Base-by-base conservation (phyloP, 2,113 vertebrate genomes). In the Beaufortia kweichowensis region DNA sequence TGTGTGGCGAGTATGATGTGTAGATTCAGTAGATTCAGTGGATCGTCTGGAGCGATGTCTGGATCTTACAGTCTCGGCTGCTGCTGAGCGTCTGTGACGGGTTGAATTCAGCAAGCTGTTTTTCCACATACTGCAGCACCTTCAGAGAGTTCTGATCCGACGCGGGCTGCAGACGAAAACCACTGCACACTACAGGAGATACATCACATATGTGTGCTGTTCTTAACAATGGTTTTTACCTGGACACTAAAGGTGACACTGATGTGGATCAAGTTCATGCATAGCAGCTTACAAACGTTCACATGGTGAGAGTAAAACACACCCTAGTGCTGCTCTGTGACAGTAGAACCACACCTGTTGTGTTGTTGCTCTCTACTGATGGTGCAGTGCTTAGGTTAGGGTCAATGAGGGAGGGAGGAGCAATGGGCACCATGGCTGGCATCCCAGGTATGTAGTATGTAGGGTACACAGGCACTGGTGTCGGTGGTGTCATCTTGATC, bases 401-500 rank as follows among this genome's bases (percentile, higher is more conserved):
- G 83, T 97, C 96, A 85, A 94, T 93, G 82, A 97, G 87, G 66
- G 96, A 94, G 39, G 94, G 93, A 29, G 96, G 93, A 0, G 94
- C 90, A 21, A 94, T 93, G 66, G 95, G 94, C 78, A 95, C 87
- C 86, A 95, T 93, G 24, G 95, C 87, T 3, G 96, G 95, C 79
- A 96, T 92, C 12, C 93, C 94, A 81, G 95, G 92, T 67, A 99
- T 93, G 86, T 95, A 97, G 89, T 95, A 98, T 4, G 95, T 92
- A 63, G 95, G 95, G 76, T 95, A 95, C 83, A 93, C 87, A 57
- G 94, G 88, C 28, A 94, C 85, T 28, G 91, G 88, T 31, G 92
- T 90, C 82, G 93, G 89, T 26, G 90, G 90, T 12, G 91, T 91
- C 50, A 91, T 91, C 88, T 96, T 98, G 67, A 96, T 93, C 14